These are phyloP conservation scores for Eupithecia dodoneata DNA, from an alignment of 2,888 invertebrate genomes.

Conservation along the genomic window DNA sequence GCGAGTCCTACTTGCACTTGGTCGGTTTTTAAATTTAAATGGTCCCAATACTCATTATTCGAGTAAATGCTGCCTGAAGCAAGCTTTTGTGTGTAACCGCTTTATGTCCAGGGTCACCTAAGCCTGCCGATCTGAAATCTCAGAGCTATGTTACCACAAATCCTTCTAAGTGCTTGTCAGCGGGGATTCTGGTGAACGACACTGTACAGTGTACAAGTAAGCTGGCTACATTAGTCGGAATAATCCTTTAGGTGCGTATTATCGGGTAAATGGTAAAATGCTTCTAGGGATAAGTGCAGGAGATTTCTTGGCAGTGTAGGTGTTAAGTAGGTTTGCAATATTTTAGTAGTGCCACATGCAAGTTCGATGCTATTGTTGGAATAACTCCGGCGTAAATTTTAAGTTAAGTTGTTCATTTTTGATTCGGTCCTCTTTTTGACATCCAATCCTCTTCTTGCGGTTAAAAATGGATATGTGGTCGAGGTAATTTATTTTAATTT, in stretches of 20 bases:
- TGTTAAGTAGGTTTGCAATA: not conserved
- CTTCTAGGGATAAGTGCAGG: not conserved
- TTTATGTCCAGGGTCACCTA: not conserved
- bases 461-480: not conserved
- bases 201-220: conserved; percentile 29
- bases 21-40: not conserved
- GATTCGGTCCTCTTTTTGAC: not conserved
- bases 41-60: not conserved
- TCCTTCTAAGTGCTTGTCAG: conserved; percentile 61
- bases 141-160: conserved; percentile 55
- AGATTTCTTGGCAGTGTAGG: not conserved
- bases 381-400: not conserved
- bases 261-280: conserved; percentile 10
- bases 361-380: not conserved
- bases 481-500: not conserved
- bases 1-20: no score
- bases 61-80: not conserved
- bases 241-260: conserved; percentile 18
- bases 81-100: not conserved
- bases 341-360: not conserved
- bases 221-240: conserved; percentile 31
- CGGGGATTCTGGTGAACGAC: conserved; percentile 47
- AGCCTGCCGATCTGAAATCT: conserved; percentile 39
- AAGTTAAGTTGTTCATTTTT: not conserved
- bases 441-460: not conserved